Evolutionary conservation across 2,888 invertebrate species (phyloP), one percentile per base, ranked within the genome.

Genomic region (Brachyopa scutellaris): DNA sequence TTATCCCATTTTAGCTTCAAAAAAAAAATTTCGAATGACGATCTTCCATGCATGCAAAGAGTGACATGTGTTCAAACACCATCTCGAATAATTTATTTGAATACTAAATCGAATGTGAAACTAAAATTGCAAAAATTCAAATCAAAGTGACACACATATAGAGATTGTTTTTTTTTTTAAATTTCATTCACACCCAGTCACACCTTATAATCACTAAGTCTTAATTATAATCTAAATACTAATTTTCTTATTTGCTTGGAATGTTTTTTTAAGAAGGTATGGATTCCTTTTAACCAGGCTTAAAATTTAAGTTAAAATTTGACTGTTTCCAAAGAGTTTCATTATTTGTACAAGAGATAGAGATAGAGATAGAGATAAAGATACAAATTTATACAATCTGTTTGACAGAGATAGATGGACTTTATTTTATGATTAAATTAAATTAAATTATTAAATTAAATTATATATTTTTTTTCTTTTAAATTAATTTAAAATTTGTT

Each of bases 1-100:
- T 85, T 86, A 84, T 87, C 86, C 87, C 87, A 86, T 85, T 85
- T 85, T 77, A 84, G 80, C 29, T 66, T 78, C 78, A 72, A 78
- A 53, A 47, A 26, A 3, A 26, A 26, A 36, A n/a, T 7, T 57
- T 69, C 67, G 31, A 40, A 23, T 40, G 19, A 40, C 9, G 7
- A 40, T 40, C 51, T 17, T 8, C 15, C 7, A 26, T 21, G 9
- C 33, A 38, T 40, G 3, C 26, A 3, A 26, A 26, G 6, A 26
- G 6, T 26, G 6, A 26, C 26, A 26, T 26, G 3, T 26, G 26
- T 26, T 26, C 6, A 26, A 5, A 6, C 4, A 5, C 26, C 3
- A 5, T 26, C 6, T 26, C 26, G 26, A 26, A 26, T 3, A 26
- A 26, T 6, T 5, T 6, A 26, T 66, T 74, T 76, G 69, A 67